Percentiles rank a stretch among this genome's conserved stretches.
These are phyloP conservation scores for Allolobophora icterica DNA, from an alignment of 2,888 invertebrate species.

Conservation along the genomic window DNA sequence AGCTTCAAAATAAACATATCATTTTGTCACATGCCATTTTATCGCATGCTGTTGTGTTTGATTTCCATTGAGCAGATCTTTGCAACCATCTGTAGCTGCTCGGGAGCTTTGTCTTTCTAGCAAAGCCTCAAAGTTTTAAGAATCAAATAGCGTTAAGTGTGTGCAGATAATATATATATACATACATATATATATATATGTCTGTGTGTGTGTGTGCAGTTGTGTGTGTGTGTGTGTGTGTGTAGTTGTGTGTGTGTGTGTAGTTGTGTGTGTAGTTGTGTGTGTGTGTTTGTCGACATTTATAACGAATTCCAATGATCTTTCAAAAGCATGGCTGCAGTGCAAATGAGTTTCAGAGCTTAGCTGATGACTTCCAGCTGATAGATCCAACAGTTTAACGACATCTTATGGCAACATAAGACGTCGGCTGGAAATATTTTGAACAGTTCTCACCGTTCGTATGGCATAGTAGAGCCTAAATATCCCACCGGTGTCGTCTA, in stretches of 20 bases:
- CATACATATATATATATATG: neutral
- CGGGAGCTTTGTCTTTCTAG: too few species aligned
- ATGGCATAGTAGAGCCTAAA: too few species aligned
- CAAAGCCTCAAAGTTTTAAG: neutral
- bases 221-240: neutral
- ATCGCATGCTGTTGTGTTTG: too few species aligned
- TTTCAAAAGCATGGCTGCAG: neutral
- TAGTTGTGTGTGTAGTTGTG: too few species aligned
- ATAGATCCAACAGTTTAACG: neutral
- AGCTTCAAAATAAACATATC: too few species aligned
- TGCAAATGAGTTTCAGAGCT: neutral
- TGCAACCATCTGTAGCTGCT: neutral
- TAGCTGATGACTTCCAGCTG: neutral
- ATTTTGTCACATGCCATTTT: too few species aligned
- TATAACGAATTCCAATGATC: neutral
- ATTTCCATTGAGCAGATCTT: neutral
- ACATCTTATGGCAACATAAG: neutral
- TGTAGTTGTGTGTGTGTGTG: neutral
- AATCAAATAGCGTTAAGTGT: neutral
- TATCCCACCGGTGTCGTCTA: too few species aligned
- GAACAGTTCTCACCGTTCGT: too few species aligned
- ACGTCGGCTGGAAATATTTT: too few species aligned
- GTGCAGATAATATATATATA: neutral
- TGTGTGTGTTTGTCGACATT: neutral
- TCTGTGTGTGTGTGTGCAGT: neutral